Evolutionary conservation across 1,140 invertebrate species (phyloP).

Genomic region (Drosophila prosaltans): DNA sequence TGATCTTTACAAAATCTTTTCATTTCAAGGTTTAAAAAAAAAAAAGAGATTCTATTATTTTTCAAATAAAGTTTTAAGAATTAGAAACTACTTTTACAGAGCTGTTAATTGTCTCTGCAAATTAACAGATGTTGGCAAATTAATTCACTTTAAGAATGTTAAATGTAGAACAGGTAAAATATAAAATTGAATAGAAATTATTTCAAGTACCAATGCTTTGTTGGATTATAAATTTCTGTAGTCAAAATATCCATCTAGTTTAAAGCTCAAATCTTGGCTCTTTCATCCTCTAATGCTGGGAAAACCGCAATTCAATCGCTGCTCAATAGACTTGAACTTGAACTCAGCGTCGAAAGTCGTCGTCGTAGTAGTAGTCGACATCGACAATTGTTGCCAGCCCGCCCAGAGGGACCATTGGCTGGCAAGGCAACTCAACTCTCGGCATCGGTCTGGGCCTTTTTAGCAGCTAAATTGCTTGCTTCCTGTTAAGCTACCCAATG

Average conservation of each 20-base stretch:
- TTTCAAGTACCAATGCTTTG: not conserved
- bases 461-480: constrained; percentile 78
- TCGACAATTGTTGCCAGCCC: constrained; percentile 4
- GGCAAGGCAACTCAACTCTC: constrained; percentile 26
- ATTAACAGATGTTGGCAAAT: not conserved
- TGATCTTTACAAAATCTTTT: too few relatives aligned
- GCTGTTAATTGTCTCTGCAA: too few relatives aligned
- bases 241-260: not conserved
- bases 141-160: too few relatives aligned
- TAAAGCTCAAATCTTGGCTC: constrained; percentile 1
- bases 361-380: not conserved
- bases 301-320: constrained; percentile 40
- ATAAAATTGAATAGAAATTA: too few relatives aligned
- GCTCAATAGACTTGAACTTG: constrained; percentile 37
- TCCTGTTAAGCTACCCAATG: constrained; percentile 73
- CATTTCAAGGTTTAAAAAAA: too few relatives aligned
- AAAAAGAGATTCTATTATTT: too few relatives aligned
- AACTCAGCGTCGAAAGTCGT: not conserved
- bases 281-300: not conserved
- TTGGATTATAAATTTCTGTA: not conserved
- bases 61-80: too few relatives aligned
- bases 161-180: too few relatives aligned
- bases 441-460: constrained; percentile 60
- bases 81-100: too few relatives aligned
- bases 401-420: constrained; percentile 43